Percentiles rank a stretch among this genome's conserved stretches.
These are phyloP conservation scores for Elgaria multicarinata DNA, from an alignment of 2,113 vertebrate genomes.

Conservation along the genomic window DNA sequence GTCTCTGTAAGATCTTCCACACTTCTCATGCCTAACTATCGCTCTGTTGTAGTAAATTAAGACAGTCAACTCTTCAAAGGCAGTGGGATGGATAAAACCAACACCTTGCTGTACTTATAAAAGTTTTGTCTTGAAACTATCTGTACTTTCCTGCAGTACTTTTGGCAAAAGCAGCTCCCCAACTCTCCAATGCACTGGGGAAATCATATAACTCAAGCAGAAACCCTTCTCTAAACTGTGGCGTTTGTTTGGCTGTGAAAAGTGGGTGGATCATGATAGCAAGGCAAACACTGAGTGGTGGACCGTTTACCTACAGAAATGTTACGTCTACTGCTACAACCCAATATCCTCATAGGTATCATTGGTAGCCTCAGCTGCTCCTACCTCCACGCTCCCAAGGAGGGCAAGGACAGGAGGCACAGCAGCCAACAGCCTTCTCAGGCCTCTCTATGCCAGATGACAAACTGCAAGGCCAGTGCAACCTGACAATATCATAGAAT, in stretches of 20 bases:
- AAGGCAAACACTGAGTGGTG: constrained; percentile 19
- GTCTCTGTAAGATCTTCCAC: neutral
- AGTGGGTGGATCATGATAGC: neutral
- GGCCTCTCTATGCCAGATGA: neutral
- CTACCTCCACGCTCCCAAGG: neutral
- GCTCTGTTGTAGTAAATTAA: neutral
- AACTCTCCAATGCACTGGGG: too few relatives aligned
- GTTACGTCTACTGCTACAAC: neutral
- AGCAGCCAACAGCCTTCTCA: neutral
- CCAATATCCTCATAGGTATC: neutral
- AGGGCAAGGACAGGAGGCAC: neutral
- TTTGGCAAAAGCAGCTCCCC: constrained; percentile 26
- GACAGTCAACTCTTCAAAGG: neutral
- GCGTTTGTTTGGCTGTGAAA: constrained; percentile 29
- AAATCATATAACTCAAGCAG: neutral
- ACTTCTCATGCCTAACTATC: neutral
- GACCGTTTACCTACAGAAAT: neutral
- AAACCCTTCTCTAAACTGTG: neutral
- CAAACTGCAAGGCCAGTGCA: neutral
- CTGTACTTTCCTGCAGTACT: constrained; percentile 46
- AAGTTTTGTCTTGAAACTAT: constrained; percentile 59
- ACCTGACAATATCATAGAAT: neutral
- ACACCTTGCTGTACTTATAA: neutral
- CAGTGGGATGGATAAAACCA: neutral
- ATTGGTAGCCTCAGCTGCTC: constrained; percentile 32